These are phyloP conservation scores for Cheilosia impressa DNA, from an alignment of 2,888 invertebrate genomes.

Conservation along the genomic window DNA sequence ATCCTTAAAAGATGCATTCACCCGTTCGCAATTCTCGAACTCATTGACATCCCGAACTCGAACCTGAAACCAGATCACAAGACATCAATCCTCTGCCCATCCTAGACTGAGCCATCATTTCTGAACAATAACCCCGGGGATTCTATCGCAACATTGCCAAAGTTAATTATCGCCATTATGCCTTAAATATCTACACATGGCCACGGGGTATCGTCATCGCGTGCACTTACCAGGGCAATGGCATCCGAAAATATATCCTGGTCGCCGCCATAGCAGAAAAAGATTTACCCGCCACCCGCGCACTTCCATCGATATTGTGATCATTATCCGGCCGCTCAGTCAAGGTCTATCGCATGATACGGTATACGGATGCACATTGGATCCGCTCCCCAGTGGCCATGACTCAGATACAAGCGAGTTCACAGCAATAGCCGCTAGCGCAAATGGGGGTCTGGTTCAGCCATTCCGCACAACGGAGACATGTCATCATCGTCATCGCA, in stretches of 20 bases:
- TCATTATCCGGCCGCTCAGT: slow-evolving; percentile 4
- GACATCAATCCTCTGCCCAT: background rate
- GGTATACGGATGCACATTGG: slow-evolving; percentile 24
- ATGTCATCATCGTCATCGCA: slow-evolving; percentile 13
- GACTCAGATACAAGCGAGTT: slow-evolving; percentile 48
- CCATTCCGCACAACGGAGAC: background rate
- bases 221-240: slow-evolving; percentile 19
- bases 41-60: too few species aligned
- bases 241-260: slow-evolving; percentile 7
- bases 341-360: slow-evolving; percentile 24
- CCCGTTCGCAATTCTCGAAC: too few species aligned
- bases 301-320: slow-evolving; percentile 2
- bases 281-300: slow-evolving; percentile 18
- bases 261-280: slow-evolving; percentile 1
- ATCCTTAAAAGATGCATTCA: too few species aligned
- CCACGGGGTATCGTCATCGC: slow-evolving; percentile 16
- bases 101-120: slow-evolving; percentile 6
- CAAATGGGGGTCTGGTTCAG: background rate
- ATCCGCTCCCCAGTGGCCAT: slow-evolving; percentile 25
- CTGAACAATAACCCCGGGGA: slow-evolving; percentile 19
- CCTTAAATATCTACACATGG: slow-evolving; percentile 32
- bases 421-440: slow-evolving; percentile 55
- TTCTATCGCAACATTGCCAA: slow-evolving; percentile 32
- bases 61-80: background rate
- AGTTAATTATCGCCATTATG: slow-evolving; percentile 51